Percentiles rank a stretch among this genome's conserved stretches.
phyloP scores from a whole-genome alignment of 2,113 vertebrate genomes.

The Marmota flaviventris region DNA sequence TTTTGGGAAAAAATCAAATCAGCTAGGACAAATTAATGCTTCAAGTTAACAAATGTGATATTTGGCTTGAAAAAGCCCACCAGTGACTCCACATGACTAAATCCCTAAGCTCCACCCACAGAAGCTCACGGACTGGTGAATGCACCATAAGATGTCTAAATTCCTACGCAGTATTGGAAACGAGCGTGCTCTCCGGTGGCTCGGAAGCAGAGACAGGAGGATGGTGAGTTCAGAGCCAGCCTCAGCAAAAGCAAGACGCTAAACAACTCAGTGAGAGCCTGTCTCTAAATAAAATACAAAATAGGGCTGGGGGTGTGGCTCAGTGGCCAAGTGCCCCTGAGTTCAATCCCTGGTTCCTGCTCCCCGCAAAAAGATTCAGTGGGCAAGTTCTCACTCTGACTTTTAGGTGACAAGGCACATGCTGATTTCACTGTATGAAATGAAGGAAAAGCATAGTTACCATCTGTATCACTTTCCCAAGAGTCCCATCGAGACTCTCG shows the following conservation, averaged over 20 bases:
- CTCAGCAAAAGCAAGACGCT: too few species aligned
- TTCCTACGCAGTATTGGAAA: not conserved
- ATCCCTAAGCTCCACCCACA: not conserved
- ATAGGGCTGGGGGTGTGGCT: too few species aligned
- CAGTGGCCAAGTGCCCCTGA: too few species aligned
- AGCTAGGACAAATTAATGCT: not conserved
- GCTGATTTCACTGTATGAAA: not conserved
- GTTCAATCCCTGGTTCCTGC: too few species aligned
- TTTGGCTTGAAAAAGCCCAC: not conserved
- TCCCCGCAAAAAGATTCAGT: not conserved
- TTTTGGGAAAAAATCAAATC: not conserved
- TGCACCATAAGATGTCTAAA: not conserved
- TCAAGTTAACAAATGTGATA: not conserved
- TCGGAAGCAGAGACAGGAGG: too few species aligned
- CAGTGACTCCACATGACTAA: not conserved
- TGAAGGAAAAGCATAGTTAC: slow-evolving; percentile 83
- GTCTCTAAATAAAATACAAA: too few species aligned
- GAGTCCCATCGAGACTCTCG: slow-evolving; percentile 89
- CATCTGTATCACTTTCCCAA: slow-evolving; percentile 94
- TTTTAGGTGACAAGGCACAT: not conserved
- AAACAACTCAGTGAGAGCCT: too few species aligned
- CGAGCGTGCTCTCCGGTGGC: too few species aligned
- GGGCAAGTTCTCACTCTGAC: not conserved
- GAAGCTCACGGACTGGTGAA: not conserved
- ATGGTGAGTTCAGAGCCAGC: too few species aligned